Base-by-base conservation (phyloP, 2,797 vertebrate genomes). In the Coendou prehensilis region DNA sequence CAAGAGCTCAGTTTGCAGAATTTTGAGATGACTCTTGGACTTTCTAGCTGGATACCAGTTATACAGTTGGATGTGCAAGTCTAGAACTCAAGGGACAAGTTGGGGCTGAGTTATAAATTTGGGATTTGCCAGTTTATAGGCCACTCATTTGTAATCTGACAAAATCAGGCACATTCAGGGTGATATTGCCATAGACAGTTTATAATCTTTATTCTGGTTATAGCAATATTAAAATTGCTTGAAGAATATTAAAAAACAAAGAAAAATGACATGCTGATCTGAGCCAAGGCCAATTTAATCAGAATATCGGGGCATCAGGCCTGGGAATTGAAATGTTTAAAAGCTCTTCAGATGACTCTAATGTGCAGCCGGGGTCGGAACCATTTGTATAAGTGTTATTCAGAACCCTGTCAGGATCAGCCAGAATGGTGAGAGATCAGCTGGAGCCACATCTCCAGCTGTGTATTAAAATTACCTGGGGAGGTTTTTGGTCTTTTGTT, bases 261-360 rank as follows among this genome's bases (percentile, higher is more conserved):
- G 50, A 6, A 91, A 83, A 67, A 73, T 33, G 63, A 26, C 33
- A 14, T 80, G 73, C 79, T 73, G 63, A 69, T 73, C 30, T 45
- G 37, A 94, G 56, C 22, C 67, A 57, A 94, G 63, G 54, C 78
- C 79, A 57, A 23, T 76, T 90, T 33, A 52, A 2, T 93, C 52
- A 93, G 83, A 81, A 91, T 73, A 45, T 47, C 61, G 45, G 30
- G 4, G 30, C 6, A 30, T 33, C 75, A 18, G 37, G 26, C 30
- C 78, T 88, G 41, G 45, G 52, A 87, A 71, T 0, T 56, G 37
- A 67, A 57, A 41, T 14, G 52, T 85, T 82, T 69, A 26, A 71
- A 90, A 93, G 57, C 37, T 71, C 45, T 54, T 54, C 37, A 57
- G 81, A 92, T 88, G 26, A 71, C 61, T 96, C 47, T 82, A 82